These are phyloP conservation scores for Sipha flava DNA, from an alignment of 1,140 invertebrate genomes.

Conservation along the genomic window DNA sequence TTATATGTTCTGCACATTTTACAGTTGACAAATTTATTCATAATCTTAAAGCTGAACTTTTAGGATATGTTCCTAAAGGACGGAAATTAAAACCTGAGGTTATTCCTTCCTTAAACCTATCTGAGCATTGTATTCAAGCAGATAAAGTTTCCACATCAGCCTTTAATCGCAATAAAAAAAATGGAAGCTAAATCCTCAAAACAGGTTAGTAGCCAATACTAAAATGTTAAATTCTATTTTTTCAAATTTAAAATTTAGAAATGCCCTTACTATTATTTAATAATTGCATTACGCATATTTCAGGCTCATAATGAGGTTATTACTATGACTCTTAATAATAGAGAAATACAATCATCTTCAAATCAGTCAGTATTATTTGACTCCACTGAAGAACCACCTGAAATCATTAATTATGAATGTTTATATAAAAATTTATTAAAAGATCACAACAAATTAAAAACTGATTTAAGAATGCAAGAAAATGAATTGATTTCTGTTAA, in stretches of 20 bases:
- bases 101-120: neutral
- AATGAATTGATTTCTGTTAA: neutral
- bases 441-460: neutral
- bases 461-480: neutral
- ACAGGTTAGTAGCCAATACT: neutral
- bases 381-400: neutral
- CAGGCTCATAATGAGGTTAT: neutral
- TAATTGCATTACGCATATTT: neutral
- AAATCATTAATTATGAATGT: neutral
- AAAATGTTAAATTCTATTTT: neutral
- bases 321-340: neutral
- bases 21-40: neutral
- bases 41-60: neutral
- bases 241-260: too few species aligned
- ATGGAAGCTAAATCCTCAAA: neutral
- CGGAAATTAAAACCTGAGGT: neutral
- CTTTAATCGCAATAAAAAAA: neutral
- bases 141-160: neutral
- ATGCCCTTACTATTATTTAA: neutral
- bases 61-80: neutral
- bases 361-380: neutral
- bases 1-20: neutral
- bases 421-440: neutral
- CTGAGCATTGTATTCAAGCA: neutral
- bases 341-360: neutral